Percentiles rank a stretch among this genome's conserved stretches.
phyloP scores from a whole-genome alignment of 2,888 invertebrate genomes.

The Cyclophora albipunctata region DNA sequence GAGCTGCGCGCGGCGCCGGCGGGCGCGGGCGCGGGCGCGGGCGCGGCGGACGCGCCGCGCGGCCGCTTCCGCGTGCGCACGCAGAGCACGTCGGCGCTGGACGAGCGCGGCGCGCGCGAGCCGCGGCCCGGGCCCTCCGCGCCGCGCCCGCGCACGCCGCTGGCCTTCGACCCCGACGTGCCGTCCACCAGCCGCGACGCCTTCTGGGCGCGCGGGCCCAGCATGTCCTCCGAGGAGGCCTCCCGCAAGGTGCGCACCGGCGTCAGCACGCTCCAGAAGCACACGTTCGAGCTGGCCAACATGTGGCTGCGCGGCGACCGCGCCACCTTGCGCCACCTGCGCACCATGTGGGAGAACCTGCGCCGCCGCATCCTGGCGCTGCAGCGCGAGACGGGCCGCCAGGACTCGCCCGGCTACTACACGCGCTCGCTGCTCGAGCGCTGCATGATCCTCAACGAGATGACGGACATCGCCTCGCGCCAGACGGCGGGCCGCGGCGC shows the following conservation, averaged over 20 bases:
- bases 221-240: constrained; percentile 52
- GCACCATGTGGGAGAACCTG: constrained; percentile 79
- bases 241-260: constrained; percentile 55
- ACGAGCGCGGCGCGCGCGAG: constrained; percentile 1
- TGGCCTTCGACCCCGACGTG: constrained; percentile 19
- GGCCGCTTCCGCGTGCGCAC: constrained; percentile 54
- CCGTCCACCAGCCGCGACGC: constrained; percentile 29
- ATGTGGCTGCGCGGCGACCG: constrained; percentile 61
- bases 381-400: constrained; percentile 62
- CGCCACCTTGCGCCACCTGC: constrained; percentile 72
- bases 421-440: constrained; percentile 59
- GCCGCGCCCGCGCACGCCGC: background rate
- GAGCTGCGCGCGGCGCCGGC: constrained; percentile 12
- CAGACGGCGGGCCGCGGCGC: background rate
- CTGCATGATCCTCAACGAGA: constrained; percentile 60
- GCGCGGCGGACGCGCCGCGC: constrained; percentile 27
- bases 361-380: constrained; percentile 74
- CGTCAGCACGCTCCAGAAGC: constrained; percentile 54
- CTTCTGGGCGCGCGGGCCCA: constrained; percentile 39
- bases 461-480: constrained; percentile 44
- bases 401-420: constrained; percentile 53
- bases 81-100: constrained; percentile 27
- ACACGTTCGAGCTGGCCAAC: constrained; percentile 49
- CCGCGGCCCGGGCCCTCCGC: constrained; percentile 3
- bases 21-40: constrained; percentile 25